Percentiles rank a stretch among this genome's conserved stretches.
These are phyloP conservation scores for Apodemia zela DNA, from an alignment of 2,888 invertebrate genomes.

Conservation along the genomic window DNA sequence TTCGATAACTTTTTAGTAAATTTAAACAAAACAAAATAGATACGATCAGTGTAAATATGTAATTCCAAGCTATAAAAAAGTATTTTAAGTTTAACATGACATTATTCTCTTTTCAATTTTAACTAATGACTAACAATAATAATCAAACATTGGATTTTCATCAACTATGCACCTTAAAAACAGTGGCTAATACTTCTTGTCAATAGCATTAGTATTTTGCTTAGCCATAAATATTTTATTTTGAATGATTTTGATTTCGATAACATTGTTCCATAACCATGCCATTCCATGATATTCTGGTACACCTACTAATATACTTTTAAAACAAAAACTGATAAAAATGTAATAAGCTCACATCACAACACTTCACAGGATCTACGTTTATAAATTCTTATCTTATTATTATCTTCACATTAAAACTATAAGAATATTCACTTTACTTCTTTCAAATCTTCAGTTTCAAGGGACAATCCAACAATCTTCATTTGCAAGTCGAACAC, in stretches of 20 bases:
- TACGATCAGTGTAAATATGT: too few relatives aligned
- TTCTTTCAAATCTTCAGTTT: not conserved
- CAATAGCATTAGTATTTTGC: not conserved
- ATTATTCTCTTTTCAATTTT: not conserved
- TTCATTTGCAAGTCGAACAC: not conserved
- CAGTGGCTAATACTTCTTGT: too few relatives aligned
- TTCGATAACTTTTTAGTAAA: too few relatives aligned
- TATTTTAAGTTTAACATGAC: not conserved
- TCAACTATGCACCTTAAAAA: too few relatives aligned
- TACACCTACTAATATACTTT: not conserved
- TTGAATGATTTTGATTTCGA: not conserved
- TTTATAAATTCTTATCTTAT: conserved; percentile 2
- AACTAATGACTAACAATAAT: too few relatives aligned
- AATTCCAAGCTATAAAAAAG: not conserved
- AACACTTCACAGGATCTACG: not conserved
- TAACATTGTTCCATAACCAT: not conserved
- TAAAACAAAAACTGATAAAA: not conserved
- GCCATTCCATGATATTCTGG: not conserved
- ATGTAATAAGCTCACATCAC: conserved; percentile 15
- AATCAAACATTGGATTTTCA: too few relatives aligned
- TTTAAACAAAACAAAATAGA: too few relatives aligned
- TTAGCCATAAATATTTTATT: not conserved
- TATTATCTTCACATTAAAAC: not conserved
- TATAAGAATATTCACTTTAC: conserved; percentile 1
- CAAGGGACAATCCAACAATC: not conserved